These are phyloP conservation scores for Sorex fumeus DNA, from an alignment of 2,113 vertebrate species.

Conservation along the genomic window DNA sequence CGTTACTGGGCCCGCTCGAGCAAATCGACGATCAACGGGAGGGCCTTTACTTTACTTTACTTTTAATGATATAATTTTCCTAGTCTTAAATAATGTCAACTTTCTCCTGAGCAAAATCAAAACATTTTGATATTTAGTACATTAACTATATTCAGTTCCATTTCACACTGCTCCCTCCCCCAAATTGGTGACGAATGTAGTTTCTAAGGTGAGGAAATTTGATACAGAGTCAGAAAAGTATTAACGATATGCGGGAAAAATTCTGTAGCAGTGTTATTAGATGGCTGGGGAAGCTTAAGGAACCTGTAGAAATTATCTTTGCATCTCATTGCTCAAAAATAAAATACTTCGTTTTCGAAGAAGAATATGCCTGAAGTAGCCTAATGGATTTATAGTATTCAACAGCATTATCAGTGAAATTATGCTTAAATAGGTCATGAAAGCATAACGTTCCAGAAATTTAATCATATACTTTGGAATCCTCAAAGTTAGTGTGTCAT, in stretches of 20 bases:
- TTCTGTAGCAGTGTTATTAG: accelerated
- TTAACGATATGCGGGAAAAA: not conserved
- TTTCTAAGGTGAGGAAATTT: not conserved
- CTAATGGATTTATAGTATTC: not conserved
- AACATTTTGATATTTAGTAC: not conserved
- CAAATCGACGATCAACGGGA: no score
- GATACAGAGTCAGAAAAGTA: not conserved
- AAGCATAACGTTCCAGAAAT: not conserved
- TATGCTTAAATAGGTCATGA: not conserved
- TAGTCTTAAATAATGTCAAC: not conserved
- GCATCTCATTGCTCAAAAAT: not conserved
- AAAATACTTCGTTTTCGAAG: not conserved
- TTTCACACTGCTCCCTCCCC: not conserved
- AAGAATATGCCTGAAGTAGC: not conserved
- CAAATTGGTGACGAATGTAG: not conserved
- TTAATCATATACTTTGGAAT: not conserved
- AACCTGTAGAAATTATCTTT: not conserved
- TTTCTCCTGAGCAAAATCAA: not conserved
- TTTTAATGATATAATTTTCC: not conserved
- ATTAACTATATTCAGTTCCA: not conserved
- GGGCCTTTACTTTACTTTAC: no score
- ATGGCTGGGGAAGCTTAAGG: not conserved
- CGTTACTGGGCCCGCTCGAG: no score
- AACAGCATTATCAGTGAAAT: not conserved
- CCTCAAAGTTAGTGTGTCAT: no score